Base-by-base conservation (phyloP, 64 coral and sea anemone species). In the Astreopora myriophthalma region DNA sequence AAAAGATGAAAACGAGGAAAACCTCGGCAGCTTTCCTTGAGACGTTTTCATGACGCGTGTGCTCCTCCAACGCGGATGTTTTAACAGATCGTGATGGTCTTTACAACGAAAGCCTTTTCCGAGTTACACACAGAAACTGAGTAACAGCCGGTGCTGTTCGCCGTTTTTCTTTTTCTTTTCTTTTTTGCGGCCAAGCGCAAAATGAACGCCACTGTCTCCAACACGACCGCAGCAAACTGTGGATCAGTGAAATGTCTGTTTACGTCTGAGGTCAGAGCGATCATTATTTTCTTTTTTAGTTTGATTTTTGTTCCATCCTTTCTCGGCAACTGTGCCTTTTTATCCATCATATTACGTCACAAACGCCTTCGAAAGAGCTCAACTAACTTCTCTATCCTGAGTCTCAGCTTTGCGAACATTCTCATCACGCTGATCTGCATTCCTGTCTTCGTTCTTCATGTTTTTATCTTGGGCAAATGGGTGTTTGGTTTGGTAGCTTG, bases 331-430 rank as follows among this genome's bases (percentile, higher is more conserved):
- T 70, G 71, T 13, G 16, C 90, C 13, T 88, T 96, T 8, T 93
- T 88, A 27, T 37, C 85, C 52, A 63, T 85, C 19, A 96, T 96
- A 35, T 36, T 86, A 28, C 93, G 76, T 48, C 78, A 87, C 42
- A 48, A 39, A 19, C 37, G 42, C 0, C 73, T 96, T 8, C 77
- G 92, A 34, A 55, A 67, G 6, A 96, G 89, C 80, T 90, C 84
- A 2, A 96, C 95, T 9, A 96, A 96, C 79, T 96, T 94, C 20
- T 96, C 95, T 32, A 75, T 96, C 26, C 84, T 96, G 31, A 96
- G 93, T 12, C 87, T 96, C 3, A 90, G 91, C 36, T 85, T 96
- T 5, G 95, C 95, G 0, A 92, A 96, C 19, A 63, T 96, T 26
- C 79, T 96, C 12, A 64, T 96, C 31, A 96, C 95, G 4, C 25